Conservation (phyloP, 1,140 invertebrate species). For the Orius laevigatus region DNA sequence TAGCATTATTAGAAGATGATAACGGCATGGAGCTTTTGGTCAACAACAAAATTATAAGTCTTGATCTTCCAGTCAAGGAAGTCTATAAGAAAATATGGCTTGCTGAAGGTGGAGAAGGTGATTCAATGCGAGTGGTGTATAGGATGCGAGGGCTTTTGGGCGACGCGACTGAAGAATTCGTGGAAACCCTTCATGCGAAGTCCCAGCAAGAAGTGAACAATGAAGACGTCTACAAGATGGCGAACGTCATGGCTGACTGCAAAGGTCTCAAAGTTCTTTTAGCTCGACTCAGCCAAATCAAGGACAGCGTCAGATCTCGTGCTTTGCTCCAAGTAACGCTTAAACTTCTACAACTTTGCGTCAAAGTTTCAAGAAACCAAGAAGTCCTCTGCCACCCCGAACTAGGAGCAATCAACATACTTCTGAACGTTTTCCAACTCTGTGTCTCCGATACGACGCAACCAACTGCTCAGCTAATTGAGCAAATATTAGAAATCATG, state of each 20-base stretch:
- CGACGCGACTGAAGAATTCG: slow-evolving; percentile 96
- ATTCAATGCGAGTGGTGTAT: slow-evolving; percentile 94
- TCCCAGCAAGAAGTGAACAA: slow-evolving; percentile 82
- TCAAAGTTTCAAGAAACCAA: slow-evolving; percentile 58
- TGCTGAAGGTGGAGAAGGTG: slow-evolving; percentile 23
- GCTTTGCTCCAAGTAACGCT: slow-evolving; percentile 69
- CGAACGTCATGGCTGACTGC: slow-evolving; percentile 61
- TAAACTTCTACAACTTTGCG: slow-evolving; percentile 67
- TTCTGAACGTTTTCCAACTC: slow-evolving; percentile 49
- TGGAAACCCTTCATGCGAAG: slow-evolving; percentile 76
- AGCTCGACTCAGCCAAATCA: slow-evolving; percentile 48
- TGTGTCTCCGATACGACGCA: slow-evolving; percentile 44
- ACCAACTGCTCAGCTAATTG: slow-evolving; percentile 49
- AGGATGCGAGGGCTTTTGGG: slow-evolving; percentile 91
- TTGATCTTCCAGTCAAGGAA: slow-evolving; percentile 90
- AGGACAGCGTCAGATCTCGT: slow-evolving; percentile 52
- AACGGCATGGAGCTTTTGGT: slow-evolving; percentile 98
- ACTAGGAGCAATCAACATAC: slow-evolving; percentile 46
- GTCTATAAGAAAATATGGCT: slow-evolving; percentile 49
- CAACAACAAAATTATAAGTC: slow-evolving; percentile 94
- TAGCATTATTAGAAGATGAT: slow-evolving; percentile 90
- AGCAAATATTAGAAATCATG: slow-evolving; percentile 79
- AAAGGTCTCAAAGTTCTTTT: slow-evolving; percentile 70
- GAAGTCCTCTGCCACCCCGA: slow-evolving; percentile 50
- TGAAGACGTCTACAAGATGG: slow-evolving; percentile 78